These are phyloP conservation scores for Branchinecta lynchi DNA, from an alignment of 1,140 invertebrate species.

Conservation along the genomic window DNA sequence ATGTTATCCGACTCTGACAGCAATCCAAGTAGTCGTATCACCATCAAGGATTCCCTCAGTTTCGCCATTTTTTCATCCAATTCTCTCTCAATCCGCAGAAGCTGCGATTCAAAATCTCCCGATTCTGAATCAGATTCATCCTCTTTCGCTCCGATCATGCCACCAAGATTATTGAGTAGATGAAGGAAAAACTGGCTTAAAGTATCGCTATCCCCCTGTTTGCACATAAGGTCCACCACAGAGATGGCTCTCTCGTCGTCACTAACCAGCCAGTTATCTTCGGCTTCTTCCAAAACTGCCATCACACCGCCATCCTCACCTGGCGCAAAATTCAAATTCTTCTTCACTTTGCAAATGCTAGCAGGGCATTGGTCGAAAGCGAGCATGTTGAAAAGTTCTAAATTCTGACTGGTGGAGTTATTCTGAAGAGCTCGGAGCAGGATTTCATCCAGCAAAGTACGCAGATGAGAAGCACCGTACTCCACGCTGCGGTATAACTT, in stretches of 20 bases:
- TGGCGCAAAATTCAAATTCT: not conserved
- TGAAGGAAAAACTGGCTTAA: constrained; percentile 3
- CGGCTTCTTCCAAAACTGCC: not conserved
- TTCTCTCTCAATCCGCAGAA: not conserved
- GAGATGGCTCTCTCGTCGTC: not conserved
- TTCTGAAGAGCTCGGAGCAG: not conserved
- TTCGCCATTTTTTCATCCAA: not conserved
- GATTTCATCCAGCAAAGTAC: not conserved
- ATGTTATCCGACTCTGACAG: not conserved
- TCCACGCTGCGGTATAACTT: not conserved
- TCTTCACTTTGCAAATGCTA: not conserved
- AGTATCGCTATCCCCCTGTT: not conserved
- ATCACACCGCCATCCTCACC: not conserved
- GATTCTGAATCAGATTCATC: not conserved
- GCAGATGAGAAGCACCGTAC: not conserved
- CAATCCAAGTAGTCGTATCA: not conserved
- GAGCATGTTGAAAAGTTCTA: not conserved
- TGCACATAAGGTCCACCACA: not conserved
- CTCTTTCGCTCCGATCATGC: not conserved
- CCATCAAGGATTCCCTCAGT: not conserved
- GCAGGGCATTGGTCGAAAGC: not conserved
- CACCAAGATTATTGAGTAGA: not conserved
- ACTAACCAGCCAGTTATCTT: constrained; percentile 9
- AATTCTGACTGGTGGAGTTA: not conserved
- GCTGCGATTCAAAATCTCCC: constrained; percentile 2